Evolutionary conservation across 2,797 vertebrate genomes (phyloP), one percentile per base, ranked within the genome.

Genomic region (Spondyliosoma cantharus): DNA sequence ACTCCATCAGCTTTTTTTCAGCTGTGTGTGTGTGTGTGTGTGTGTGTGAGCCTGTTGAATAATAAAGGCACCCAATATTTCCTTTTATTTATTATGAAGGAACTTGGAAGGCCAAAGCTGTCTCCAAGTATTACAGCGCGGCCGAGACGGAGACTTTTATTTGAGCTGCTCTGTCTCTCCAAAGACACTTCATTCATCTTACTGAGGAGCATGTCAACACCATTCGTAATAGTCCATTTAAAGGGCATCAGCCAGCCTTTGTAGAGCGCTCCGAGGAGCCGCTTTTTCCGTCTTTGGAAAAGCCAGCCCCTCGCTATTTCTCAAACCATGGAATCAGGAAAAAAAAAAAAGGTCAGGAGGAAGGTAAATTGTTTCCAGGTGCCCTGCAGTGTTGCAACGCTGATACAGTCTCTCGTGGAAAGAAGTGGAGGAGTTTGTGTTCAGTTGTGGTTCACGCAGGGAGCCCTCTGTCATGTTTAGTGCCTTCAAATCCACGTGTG

Each of bases 281-380:
- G 25, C 90, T 90, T 87, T 86, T 86, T 93, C 93, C 93, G 91
- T 94, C 91, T 94, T 95, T 94, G 92, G 94, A 96, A 95, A 95
- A 90, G 74, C 85, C 69, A 74, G 76, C 66, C 73, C 80, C 80
- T 89, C 58, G 54, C 93, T 81, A 64, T 93, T 85, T 93, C 93
- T 94, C 93, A 87, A 93, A 89, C 81, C 93, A 62, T 94, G 90
- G 93, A 95, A 89, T 90, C 73, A 82, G 82, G 9, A 37, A 8
- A 37, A 37, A 37, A 37, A 84, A 92, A 82, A 86, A 90, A 85
- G 82, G 85, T 88, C 86, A 90, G 73, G 82, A 88, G 87, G 85
- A 93, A 92, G 91, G 94, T 93, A 94, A 96, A 94, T 96, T 95
- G 91, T 90, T 96, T 96, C 93, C 94, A 95, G 94, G 93, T 95